Percentiles rank a stretch among this genome's conserved stretches.
Evolutionary conservation across 2,797 vertebrate genomes (phyloP).

Genomic region (Sebastes steindachneri): DNA sequence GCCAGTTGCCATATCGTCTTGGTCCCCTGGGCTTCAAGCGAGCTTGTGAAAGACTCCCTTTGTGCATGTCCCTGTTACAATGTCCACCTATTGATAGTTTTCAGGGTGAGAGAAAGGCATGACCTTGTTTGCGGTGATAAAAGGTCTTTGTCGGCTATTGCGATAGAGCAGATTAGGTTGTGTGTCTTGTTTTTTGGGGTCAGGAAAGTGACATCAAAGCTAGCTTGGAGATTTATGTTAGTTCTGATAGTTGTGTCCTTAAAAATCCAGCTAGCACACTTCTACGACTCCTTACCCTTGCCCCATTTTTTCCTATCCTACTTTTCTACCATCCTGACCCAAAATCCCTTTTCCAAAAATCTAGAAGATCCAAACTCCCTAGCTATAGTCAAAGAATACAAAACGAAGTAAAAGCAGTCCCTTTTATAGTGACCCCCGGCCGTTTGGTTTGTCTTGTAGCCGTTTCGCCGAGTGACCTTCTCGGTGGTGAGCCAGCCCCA

Average conservation of each 20-base stretch:
- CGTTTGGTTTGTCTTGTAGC: constrained; percentile 99
- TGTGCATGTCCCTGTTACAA: constrained; percentile 12
- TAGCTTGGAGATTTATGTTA: not conserved
- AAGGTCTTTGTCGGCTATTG: constrained; percentile 28
- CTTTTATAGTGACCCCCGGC: constrained; percentile 93
- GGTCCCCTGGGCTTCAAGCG: constrained; percentile 19
- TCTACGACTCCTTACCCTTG: constrained; percentile 15
- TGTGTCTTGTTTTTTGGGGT: not conserved
- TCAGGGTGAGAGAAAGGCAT: constrained; percentile 20
- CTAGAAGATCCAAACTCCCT: constrained; percentile 47
- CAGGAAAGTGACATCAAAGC: not conserved
- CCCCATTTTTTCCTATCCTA: constrained; percentile 17
- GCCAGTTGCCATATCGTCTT: constrained; percentile 18
- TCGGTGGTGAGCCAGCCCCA: constrained; percentile 99
- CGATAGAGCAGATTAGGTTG: not conserved
- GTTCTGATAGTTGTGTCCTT: constrained; percentile 4
- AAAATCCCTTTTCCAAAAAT: constrained; percentile 25
- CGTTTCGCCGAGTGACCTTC: constrained; percentile 99
- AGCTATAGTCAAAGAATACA: constrained; percentile 26
- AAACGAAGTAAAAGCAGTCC: constrained; percentile 53
- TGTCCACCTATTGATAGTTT: constrained; percentile 24
- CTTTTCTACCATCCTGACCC: constrained; percentile 44
- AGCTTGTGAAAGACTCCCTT: constrained; percentile 27
- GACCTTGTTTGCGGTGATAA: constrained; percentile 21
- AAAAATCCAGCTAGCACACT: constrained; percentile 5